A percentile compares a stretch with the other conserved stretches of the same genome.
These are phyloP conservation scores for Zeuzera pyrina DNA, from an alignment of 2,888 invertebrate genomes.

Conservation along the genomic window DNA sequence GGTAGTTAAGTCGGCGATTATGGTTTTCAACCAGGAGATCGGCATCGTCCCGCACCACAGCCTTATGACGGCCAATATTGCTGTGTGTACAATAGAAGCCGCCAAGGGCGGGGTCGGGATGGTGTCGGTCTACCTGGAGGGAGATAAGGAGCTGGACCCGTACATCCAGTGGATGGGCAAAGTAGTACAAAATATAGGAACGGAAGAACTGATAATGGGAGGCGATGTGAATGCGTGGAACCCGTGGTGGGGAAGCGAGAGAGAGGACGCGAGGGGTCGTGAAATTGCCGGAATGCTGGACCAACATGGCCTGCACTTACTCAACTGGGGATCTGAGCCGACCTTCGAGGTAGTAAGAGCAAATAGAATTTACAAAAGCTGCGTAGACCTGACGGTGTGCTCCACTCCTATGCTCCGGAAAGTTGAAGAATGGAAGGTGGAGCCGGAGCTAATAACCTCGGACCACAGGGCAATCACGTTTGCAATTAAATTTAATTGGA, in stretches of 20 bases:
- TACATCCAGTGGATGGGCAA: background rate
- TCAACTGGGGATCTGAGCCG: background rate
- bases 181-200: background rate
- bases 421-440: conserved; percentile 7
- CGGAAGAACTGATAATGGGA: background rate
- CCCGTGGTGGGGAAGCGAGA: conserved; percentile 1
- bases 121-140: conserved; percentile 1
- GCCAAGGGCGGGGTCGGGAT: too few species aligned
- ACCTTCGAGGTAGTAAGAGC: conserved; percentile 4
- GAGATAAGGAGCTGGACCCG: background rate
- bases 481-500: background rate
- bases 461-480: conserved; percentile 11
- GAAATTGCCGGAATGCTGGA: background rate
- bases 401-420: conserved; percentile 1
- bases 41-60: too few species aligned
- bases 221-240: conserved; percentile 1
- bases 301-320: background rate
- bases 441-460: conserved; percentile 1
- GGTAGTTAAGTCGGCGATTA: too few species aligned
- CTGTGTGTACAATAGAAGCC: too few species aligned
- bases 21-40: background rate
- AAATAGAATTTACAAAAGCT: conserved; percentile 8
- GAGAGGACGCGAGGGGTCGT: background rate
- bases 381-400: conserved; percentile 16
- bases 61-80: too few species aligned